Evolutionary conservation across 2,113 vertebrate genomes (phyloP).

Genomic region (Gymnobelideus leadbeateri): DNA sequence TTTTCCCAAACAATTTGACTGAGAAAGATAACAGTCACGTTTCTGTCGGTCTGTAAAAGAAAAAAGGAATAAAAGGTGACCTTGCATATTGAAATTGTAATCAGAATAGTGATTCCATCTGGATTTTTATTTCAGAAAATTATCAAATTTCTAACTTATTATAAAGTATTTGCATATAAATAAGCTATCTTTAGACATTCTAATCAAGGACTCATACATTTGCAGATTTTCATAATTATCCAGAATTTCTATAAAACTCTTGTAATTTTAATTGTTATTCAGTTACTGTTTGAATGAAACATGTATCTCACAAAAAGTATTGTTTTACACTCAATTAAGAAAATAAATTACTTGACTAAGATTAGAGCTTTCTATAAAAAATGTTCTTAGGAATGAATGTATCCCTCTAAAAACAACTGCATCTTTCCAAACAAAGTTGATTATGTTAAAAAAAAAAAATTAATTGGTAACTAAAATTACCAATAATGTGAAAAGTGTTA

Average conservation of each 20-base stretch:
- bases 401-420: background rate
- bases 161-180: conserved; percentile 75
- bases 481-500: background rate
- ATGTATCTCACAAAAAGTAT: conserved; percentile 33
- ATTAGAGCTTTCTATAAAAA: conserved; percentile 26
- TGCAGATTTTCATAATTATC: conserved; percentile 74
- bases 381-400: conserved; percentile 42
- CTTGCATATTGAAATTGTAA: conserved; percentile 54
- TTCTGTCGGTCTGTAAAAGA: conserved; percentile 90
- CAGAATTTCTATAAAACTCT: conserved; percentile 62
- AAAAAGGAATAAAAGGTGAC: conserved; percentile 61
- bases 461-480: too few relatives aligned
- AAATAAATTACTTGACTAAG: conserved; percentile 58
- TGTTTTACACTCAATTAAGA: conserved; percentile 66
- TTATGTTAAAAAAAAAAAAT: background rate
- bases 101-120: conserved; percentile 61
- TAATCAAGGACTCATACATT: conserved; percentile 78
- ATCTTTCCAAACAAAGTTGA: background rate
- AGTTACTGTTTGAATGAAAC: conserved; percentile 37
- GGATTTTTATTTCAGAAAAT: conserved; percentile 70
- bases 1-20: conserved; percentile 97
- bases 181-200: conserved; percentile 70
- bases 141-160: conserved; percentile 65
- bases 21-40: conserved; percentile 93
- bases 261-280: conserved; percentile 59